These are phyloP conservation scores for Blastobasis lacticolella DNA, from an alignment of 2,888 invertebrate genomes.

Conservation along the genomic window DNA sequence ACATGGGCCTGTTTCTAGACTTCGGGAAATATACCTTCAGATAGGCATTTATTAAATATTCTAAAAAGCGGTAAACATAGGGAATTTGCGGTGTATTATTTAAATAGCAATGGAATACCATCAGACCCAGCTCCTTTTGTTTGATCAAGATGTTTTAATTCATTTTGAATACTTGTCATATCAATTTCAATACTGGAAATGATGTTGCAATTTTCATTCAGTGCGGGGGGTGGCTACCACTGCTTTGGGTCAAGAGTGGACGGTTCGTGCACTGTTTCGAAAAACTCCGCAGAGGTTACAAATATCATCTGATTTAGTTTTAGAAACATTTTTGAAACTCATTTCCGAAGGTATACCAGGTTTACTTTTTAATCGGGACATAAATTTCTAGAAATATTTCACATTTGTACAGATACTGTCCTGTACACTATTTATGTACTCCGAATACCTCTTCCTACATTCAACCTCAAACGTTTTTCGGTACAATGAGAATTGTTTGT, in stretches of 20 bases:
- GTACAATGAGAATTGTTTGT: neutral
- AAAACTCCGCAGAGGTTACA: neutral
- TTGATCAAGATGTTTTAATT: neutral
- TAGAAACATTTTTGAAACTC: neutral
- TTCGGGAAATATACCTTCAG: neutral
- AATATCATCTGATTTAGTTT: neutral
- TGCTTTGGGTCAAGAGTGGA: neutral
- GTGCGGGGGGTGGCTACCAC: neutral
- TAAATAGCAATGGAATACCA: neutral
- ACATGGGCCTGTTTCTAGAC: neutral
- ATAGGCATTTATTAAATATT: neutral
- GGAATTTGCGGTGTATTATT: neutral
- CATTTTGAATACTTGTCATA: neutral
- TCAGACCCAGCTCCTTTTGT: neutral
- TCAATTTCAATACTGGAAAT: neutral
- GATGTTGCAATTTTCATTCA: neutral
- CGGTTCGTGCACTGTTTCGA: neutral
- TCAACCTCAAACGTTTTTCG: neutral
- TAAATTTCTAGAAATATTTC: neutral
- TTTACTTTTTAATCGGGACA: neutral
- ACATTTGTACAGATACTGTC: neutral
- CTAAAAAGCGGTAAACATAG: neutral
- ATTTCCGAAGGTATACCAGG: neutral
- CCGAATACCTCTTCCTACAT: neutral
- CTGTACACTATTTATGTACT: neutral